Evolutionary conservation across 2,797 vertebrate genomes (phyloP), one percentile per base, ranked within the genome.

Genomic region (Rachycentron canadum): DNA sequence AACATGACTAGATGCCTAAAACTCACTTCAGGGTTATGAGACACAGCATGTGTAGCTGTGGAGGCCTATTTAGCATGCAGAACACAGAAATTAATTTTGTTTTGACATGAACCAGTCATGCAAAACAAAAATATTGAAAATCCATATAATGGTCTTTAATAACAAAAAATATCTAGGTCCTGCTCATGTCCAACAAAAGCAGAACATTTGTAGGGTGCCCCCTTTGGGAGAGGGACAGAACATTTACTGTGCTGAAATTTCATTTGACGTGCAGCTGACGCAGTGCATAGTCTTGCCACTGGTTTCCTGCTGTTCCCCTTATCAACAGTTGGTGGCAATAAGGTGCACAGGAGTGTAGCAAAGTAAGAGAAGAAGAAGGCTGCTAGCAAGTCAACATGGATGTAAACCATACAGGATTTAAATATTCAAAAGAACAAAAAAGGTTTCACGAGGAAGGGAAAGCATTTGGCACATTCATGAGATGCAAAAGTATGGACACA

Each of bases 1-100:
- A 91, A 91, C 84, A 85, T 85, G 86, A 87, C 84, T 80, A 82
- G 76, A 74, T 90, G 81, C 90, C 82, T 72, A 70, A 87, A 87
- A 85, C 65, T 85, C 68, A 88, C 85, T 89, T 81, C 77, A 28
- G 86, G 89, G 90, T 89, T 90, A 86, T 76, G 83, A 91, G 80
- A 79, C 84, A 30, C 81, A 79, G 84, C 81, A 25, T 36, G 86
- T 47, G 73, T 53, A 19, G 79, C 78, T 47, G 53, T 36, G 12
- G 64, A 83, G 82, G 77, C 79, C 83, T 84, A 63, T 80, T 87
- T 84, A 87, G 70, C 81, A 83, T 81, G 76, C 81, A 76, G 50
- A 80, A 77, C 73, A 57, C 67, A 64, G 64, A 81, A 86, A 86
- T 80, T 40, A 86, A 89, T 86, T 71, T 83, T 3, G 8, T 81